Conservation (phyloP, 2,113 vertebrate genomes). For the Neodontobutis hainanensis region DNA sequence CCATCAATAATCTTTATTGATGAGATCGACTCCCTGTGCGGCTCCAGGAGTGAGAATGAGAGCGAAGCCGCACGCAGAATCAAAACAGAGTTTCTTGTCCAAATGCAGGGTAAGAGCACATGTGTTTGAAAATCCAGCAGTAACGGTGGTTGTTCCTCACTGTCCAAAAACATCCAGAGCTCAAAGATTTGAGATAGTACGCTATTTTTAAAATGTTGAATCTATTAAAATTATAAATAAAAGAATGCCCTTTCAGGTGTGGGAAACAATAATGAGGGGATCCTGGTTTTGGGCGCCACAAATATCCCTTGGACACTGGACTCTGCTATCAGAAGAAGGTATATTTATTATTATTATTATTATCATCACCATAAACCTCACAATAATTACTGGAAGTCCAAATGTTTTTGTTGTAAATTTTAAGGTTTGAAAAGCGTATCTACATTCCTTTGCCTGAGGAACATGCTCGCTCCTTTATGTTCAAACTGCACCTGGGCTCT, state of each 20-base stretch:
- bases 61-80: conserved; percentile 92
- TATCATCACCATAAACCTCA: not conserved
- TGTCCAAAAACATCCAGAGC: not conserved
- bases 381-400: not conserved
- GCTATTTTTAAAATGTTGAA: too few species aligned
- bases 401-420: conserved; percentile 14
- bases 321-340: conserved; percentile 94
- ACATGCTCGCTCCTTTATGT: conserved; percentile 88
- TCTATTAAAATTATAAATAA: not conserved
- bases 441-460: conserved; percentile 93
- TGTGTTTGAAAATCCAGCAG: not conserved
- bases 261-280: conserved; percentile 90
- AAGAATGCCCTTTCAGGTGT: conserved; percentile 78
- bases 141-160: too few species aligned
- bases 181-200: too few species aligned
- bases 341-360: not conserved
- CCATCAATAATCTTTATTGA: conserved; percentile 97
- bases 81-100: conserved; percentile 95
- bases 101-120: conserved; percentile 88
- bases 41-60: conserved; percentile 92
- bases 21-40: conserved; percentile 93
- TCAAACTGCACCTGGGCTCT: conserved; percentile 88
- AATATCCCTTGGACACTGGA: conserved; percentile 96
- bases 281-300: conserved; percentile 93
- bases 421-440: conserved; percentile 94